Percentiles rank a stretch among this genome's conserved stretches.
These are phyloP conservation scores for Steatocranus sp. DNA, from an alignment of 2,797 vertebrate genomes.

Conservation along the genomic window DNA sequence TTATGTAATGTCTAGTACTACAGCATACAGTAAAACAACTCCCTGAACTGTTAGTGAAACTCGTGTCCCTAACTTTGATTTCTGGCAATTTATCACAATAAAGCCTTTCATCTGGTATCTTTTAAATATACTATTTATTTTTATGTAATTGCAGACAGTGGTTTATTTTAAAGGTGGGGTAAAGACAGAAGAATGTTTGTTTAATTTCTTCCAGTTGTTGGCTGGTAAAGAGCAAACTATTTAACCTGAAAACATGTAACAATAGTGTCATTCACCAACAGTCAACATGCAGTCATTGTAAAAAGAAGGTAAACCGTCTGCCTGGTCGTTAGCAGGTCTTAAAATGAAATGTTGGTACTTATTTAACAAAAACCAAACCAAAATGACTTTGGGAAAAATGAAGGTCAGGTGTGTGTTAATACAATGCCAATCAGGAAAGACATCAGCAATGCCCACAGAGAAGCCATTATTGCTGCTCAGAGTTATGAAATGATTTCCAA, in stretches of 20 bases:
- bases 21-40: not conserved
- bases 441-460: not conserved
- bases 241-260: too few species aligned
- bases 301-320: not conserved
- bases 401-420: not conserved
- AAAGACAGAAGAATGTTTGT: not conserved
- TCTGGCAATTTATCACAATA: not conserved
- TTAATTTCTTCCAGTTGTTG: not conserved
- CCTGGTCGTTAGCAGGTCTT: not conserved
- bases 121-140: not conserved
- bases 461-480: not conserved
- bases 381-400: too few species aligned
- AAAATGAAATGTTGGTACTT: not conserved
- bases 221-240: not conserved
- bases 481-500: not conserved
- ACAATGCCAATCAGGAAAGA: not conserved
- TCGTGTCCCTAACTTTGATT: not conserved
- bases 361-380: not conserved
- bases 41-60: not conserved
- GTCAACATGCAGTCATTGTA: not conserved
- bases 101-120: not conserved
- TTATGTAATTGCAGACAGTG: not conserved
- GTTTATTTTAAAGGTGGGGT: not conserved
- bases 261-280: too few species aligned
- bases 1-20: not conserved